phyloP scores from a whole-genome alignment of 2,888 invertebrate genomes.

The Eueremaeus valkanovi region DNA sequence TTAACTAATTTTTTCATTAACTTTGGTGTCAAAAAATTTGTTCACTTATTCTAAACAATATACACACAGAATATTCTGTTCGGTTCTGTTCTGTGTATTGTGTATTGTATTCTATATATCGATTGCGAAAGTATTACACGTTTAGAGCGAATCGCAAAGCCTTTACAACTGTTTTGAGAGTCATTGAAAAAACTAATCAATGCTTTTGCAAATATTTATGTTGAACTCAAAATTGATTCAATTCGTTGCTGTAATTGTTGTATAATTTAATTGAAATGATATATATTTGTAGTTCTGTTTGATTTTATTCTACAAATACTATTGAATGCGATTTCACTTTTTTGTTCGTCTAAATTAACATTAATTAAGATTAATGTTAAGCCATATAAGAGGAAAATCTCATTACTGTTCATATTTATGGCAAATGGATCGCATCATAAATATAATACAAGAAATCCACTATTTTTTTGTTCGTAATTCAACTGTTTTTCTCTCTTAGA shows the following conservation, averaged over 20 bases:
- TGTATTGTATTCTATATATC: neutral
- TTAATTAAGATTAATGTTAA: constrained; percentile 12
- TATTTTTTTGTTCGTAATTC: neutral
- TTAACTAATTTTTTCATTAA: neutral
- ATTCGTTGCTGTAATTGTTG: constrained; percentile 15
- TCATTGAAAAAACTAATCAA: constrained; percentile 26
- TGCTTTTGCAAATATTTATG: constrained; percentile 6
- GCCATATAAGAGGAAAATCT: neutral
- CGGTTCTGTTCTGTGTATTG: neutral
- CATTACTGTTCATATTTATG: neutral
- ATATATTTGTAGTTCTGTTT: neutral
- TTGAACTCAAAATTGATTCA: constrained; percentile 23
- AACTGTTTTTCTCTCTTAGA: neutral
- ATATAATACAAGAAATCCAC: neutral
- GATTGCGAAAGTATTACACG: neutral
- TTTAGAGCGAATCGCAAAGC: neutral
- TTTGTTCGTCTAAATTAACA: neutral
- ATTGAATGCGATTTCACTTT: neutral
- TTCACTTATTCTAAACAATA: neutral
- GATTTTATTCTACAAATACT: no score
- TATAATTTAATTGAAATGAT: constrained; percentile 23
- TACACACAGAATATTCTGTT: neutral
- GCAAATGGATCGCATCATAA: no score
- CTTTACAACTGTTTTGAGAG: constrained; percentile 19
- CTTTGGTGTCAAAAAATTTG: constrained; percentile 8